A percentile compares a stretch with the other conserved stretches of the same genome.
phyloP scores from a whole-genome alignment of 2,888 invertebrate species.

The Rhagonycha lutea region DNA sequence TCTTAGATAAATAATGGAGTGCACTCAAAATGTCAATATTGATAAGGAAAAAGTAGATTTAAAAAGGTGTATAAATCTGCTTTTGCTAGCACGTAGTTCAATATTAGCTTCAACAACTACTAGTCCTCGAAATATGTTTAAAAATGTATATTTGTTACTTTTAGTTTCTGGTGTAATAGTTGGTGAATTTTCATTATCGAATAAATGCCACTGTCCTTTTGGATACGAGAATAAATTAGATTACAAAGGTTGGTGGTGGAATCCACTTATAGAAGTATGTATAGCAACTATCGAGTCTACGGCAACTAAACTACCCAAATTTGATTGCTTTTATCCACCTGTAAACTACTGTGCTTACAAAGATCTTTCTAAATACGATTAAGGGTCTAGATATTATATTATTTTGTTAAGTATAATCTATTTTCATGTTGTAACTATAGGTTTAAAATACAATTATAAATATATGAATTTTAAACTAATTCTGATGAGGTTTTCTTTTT shows the following conservation, averaged over 20 bases:
- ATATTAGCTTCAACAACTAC: background rate
- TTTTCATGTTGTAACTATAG: background rate
- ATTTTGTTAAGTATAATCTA: background rate
- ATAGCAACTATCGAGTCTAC: slow-evolving; percentile 21
- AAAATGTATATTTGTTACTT: background rate
- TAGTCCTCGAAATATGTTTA: background rate
- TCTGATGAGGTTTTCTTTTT: background rate
- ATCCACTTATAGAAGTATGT: slow-evolving; percentile 23
- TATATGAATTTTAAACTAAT: background rate
- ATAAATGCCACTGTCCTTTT: slow-evolving; percentile 19
- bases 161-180: background rate
- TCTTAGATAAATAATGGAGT: background rate
- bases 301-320: slow-evolving; percentile 22
- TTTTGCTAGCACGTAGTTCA: background rate
- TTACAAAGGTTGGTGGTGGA: slow-evolving; percentile 27
- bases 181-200: background rate
- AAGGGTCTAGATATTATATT: background rate
- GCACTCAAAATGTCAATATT: background rate
- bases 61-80: background rate
- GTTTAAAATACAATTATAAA: background rate
- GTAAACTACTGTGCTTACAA: slow-evolving; percentile 4
- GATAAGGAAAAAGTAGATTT: background rate
- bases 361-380: slow-evolving; percentile 8
- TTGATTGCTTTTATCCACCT: slow-evolving; percentile 27
- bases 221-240: slow-evolving; percentile 23